A percentile compares a stretch with the other conserved stretches of the same genome.
Evolutionary conservation across 2,888 invertebrate species (phyloP).

Genomic region (Argyra leucocephala): DNA sequence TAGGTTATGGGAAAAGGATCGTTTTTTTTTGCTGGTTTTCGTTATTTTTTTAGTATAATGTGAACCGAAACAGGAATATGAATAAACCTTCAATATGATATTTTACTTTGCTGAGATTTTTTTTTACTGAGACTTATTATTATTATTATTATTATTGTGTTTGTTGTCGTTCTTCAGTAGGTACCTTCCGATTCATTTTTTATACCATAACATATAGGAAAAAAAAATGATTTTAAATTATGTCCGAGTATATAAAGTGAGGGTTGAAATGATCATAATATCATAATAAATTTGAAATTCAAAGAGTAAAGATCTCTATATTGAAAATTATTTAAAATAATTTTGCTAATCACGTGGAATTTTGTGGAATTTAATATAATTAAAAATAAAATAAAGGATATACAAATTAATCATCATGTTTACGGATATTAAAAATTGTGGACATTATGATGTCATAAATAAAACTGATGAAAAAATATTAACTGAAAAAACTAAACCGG

Average conservation of each 20-base stretch:
- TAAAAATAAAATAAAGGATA: not conserved
- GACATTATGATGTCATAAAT: not conserved
- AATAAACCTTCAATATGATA: not conserved
- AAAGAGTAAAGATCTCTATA: not conserved
- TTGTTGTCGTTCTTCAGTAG: not conserved
- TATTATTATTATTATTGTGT: not conserved
- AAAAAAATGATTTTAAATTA: not conserved
- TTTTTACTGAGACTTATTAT: not conserved
- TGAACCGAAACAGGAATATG: not conserved
- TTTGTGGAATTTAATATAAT: not conserved
- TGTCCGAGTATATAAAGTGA: conserved; percentile 3
- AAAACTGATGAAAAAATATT: not conserved
- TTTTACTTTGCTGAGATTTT: not conserved
- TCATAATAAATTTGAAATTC: conserved; percentile 1
- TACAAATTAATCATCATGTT: not conserved
- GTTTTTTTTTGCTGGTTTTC: not conserved
- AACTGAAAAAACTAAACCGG: not conserved
- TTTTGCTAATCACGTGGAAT: not conserved
- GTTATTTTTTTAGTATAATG: not conserved
- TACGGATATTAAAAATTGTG: conserved; percentile 6
- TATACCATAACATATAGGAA: not conserved
- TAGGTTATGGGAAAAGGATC: conserved; percentile 6
- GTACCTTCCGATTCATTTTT: not conserved
- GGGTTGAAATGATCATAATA: not conserved
- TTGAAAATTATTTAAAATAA: not conserved